Conservation (phyloP, 2,113 vertebrate genomes). For the Isurus oxyrinchus region DNA sequence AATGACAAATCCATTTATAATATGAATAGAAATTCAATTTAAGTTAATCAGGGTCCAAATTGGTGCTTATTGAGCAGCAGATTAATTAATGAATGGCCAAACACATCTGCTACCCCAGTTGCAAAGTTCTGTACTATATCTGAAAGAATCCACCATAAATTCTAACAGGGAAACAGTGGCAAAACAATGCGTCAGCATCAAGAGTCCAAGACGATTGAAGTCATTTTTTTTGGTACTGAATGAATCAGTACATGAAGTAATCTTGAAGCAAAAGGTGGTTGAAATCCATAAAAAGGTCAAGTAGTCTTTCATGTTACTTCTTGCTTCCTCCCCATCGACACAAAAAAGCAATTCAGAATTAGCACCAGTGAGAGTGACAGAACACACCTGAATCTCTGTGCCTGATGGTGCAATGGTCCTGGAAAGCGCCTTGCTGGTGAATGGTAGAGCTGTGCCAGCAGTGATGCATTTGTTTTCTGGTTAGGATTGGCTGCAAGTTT, state of each 20-base stretch:
- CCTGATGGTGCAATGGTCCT: slow-evolving; percentile 92
- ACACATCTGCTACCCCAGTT: background rate
- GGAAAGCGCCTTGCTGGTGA: slow-evolving; percentile 85
- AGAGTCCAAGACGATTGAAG: background rate
- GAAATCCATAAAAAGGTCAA: background rate
- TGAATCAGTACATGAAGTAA: background rate
- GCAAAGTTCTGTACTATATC: background rate
- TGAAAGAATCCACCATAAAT: background rate
- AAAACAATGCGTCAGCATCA: background rate
- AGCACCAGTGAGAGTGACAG: slow-evolving; percentile 43
- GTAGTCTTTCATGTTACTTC: background rate
- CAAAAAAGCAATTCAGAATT: background rate
- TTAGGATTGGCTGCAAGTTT: slow-evolving; percentile 96
- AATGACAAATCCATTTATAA: background rate
- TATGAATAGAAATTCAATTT: background rate
- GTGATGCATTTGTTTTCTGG: slow-evolving; percentile 88
- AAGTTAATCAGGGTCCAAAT: background rate
- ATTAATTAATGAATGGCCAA: background rate
- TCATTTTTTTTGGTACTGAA: background rate
- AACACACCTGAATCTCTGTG: slow-evolving; percentile 89
- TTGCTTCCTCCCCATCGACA: no score
- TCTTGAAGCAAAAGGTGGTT: background rate
- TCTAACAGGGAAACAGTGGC: background rate
- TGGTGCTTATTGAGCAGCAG: background rate
- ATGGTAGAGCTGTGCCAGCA: slow-evolving; percentile 92